Evolutionary conservation across 2,888 invertebrate genomes (phyloP).

Genomic region (Drosophila paranaensis): DNA sequence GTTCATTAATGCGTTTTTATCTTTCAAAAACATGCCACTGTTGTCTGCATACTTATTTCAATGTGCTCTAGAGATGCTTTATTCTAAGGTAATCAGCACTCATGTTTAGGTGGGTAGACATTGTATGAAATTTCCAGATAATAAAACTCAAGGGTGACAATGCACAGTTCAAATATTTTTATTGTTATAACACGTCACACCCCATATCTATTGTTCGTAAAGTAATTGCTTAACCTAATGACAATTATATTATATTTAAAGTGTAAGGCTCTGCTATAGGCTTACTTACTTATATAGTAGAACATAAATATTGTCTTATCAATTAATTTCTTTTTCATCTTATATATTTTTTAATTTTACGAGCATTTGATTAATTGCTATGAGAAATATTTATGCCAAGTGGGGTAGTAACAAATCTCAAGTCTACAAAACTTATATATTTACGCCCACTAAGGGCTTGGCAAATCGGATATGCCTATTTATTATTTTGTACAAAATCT

Average conservation of each 20-base stretch:
- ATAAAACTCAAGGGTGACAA: slow-evolving; percentile 77
- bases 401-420: too few species aligned
- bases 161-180: slow-evolving; percentile 78
- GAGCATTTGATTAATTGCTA: background rate
- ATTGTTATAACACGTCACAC: slow-evolving; percentile 80
- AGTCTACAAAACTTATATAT: too few species aligned
- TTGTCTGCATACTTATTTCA: slow-evolving; percentile 49
- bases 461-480: too few species aligned
- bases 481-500: too few species aligned
- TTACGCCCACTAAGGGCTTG: too few species aligned
- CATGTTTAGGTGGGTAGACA: slow-evolving; percentile 65
- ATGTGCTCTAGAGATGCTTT: slow-evolving; percentile 60
- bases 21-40: slow-evolving; percentile 78
- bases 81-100: slow-evolving; percentile 74
- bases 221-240: slow-evolving; percentile 80
- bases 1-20: slow-evolving; percentile 75
- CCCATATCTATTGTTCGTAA: slow-evolving; percentile 63
- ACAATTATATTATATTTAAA: slow-evolving; percentile 78
- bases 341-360: background rate
- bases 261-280: slow-evolving; percentile 66
- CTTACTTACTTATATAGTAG: slow-evolving; percentile 18
- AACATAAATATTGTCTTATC: slow-evolving; percentile 11
- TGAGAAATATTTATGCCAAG: background rate
- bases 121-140: slow-evolving; percentile 61
- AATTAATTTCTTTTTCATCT: background rate